These are phyloP conservation scores for Taxidea taxus DNA, from an alignment of 2,113 vertebrate genomes.

Conservation along the genomic window DNA sequence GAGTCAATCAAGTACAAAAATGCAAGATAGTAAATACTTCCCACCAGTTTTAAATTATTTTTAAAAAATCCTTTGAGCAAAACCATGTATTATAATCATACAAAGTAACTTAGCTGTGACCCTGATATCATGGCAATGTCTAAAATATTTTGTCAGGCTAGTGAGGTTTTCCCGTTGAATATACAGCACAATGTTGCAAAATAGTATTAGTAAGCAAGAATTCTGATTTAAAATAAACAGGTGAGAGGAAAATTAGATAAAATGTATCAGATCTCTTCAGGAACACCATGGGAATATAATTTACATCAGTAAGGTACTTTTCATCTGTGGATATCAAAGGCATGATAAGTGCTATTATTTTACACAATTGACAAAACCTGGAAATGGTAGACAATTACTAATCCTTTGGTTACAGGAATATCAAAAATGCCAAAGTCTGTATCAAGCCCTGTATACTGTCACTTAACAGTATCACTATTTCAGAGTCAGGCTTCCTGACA, in stretches of 20 bases:
- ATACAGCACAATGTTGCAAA: neutral
- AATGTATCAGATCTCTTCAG: neutral
- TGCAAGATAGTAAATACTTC: constrained; percentile 12
- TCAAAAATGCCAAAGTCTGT: neutral
- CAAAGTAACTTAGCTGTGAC: constrained; percentile 25
- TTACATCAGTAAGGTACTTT: neutral
- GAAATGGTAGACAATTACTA: neutral
- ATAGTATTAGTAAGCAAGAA: neutral
- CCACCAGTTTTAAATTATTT: neutral
- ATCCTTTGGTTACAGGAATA: constrained; percentile 14
- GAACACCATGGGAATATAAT: neutral
- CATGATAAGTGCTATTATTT: neutral
- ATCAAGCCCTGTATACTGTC: neutral
- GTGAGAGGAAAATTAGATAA: constrained; percentile 25
- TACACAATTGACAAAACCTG: neutral
- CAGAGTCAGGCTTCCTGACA: neutral
- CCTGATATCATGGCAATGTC: neutral
- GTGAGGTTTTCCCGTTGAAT: neutral
- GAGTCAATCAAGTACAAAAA: constrained; percentile 7
- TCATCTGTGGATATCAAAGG: neutral
- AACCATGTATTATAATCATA: neutral
- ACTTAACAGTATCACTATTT: neutral
- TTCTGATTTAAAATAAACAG: constrained; percentile 12
- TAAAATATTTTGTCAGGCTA: constrained; percentile 12
- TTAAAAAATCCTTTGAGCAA: constrained; percentile 22